These are phyloP conservation scores for Anthrax anthrax DNA, from an alignment of 2,888 invertebrate species.

Conservation along the genomic window DNA sequence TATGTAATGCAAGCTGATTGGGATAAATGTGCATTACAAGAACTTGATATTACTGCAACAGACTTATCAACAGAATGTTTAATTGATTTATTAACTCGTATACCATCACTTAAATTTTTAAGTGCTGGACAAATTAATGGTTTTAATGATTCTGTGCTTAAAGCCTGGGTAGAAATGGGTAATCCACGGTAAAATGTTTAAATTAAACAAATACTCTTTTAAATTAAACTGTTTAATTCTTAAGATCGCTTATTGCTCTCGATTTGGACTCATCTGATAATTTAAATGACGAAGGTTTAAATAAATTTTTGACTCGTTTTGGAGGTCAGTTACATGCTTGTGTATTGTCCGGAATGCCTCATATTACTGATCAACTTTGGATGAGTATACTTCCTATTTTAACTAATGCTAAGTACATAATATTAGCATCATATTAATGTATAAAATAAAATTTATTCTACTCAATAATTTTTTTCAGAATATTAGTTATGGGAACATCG, in stretches of 20 bases:
- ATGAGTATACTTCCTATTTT: slow-evolving; percentile 85
- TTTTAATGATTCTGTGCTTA: slow-evolving; percentile 88
- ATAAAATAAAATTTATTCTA: slow-evolving; percentile 1
- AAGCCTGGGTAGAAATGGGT: slow-evolving; percentile 81
- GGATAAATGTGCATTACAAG: slow-evolving; percentile 89
- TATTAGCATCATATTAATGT: not conserved
- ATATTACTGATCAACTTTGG: slow-evolving; percentile 97
- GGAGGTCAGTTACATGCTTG: slow-evolving; percentile 82
- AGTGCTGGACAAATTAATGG: slow-evolving; percentile 96
- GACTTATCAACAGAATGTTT: slow-evolving; percentile 89
- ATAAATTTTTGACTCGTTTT: slow-evolving; percentile 80
- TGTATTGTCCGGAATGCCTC: slow-evolving; percentile 87
- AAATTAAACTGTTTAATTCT: not conserved
- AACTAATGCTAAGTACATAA: slow-evolving; percentile 71
- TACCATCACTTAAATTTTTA: slow-evolving; percentile 74
- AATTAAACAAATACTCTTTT: not conserved
- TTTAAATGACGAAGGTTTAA: slow-evolving; percentile 79
- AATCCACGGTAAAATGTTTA: slow-evolving; percentile 41
- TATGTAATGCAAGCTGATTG: slow-evolving; percentile 93
- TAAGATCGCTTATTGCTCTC: slow-evolving; percentile 62
- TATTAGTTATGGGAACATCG: slow-evolving; percentile 92
- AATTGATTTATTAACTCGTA: slow-evolving; percentile 77
- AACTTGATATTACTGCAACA: slow-evolving; percentile 93
- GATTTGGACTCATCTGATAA: slow-evolving; percentile 95
- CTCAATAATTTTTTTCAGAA: slow-evolving; percentile 43